Evolutionary conservation across 2,888 invertebrate species (phyloP), one percentile per base, ranked within the genome.

Genomic region (Orthosia gracilis): DNA sequence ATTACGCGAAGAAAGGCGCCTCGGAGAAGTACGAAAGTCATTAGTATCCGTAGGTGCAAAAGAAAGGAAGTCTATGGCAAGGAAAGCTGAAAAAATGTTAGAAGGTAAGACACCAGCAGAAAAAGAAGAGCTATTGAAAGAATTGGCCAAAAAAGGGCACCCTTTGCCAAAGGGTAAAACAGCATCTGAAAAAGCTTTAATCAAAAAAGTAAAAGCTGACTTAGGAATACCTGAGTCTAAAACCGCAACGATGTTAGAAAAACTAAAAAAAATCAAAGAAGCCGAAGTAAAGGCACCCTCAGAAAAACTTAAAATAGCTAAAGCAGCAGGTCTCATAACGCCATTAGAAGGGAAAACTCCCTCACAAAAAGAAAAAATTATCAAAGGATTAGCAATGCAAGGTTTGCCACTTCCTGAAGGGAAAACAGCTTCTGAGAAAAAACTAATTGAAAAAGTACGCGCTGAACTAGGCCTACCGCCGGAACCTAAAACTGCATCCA

Each of bases 401-500:
- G 69, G 69, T 9, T 7, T 69, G 3, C 67, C 52, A 5, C 45
- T 69, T 23, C 69, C 69, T n/a, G 69, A 69, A 69, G 52, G 3
- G 1, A 69, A 69, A 45, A 66, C 69, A 12, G 52, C 52, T 4
- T 69, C 69, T 1, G 69, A 69, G 23, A 69, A 66, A 54, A 69
- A 69, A 17, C 11, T 69, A 2, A 45, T 7, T 4, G 69, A 66
- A 0, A 69, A 69, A 3, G 67, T 69, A 3, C 52, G 69, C 3
- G 12, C 66, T 2, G 69, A 69, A 1, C 67, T 80, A 3, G 89
- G 90, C 5, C 52, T 90, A 17, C 87, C 89, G 0, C 66, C 89
- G 3, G 87, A 87, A 76, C 88, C 81, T 0, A 85, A 85, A 63
- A 86, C 89, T 0, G 11, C 83, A 0, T 88, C 88, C 0, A 69